A percentile compares a stretch with the other conserved stretches of the same genome.
Conservation (phyloP, 2,113 vertebrate species). For the Urocynchramus pylzowi region DNA sequence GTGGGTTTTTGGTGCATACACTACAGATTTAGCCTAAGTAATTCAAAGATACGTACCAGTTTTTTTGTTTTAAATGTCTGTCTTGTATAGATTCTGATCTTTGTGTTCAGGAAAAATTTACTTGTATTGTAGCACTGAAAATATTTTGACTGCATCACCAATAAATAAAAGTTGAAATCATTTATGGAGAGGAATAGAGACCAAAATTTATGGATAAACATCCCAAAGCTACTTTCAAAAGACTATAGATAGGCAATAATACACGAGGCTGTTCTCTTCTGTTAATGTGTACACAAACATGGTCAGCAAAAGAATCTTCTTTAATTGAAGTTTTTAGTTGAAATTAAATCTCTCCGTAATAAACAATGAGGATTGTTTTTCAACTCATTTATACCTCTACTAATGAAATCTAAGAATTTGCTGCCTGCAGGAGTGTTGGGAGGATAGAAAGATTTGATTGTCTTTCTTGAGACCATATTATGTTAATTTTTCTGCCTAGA, state of each 20-base stretch:
- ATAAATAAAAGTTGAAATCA: background rate
- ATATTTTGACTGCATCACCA: background rate
- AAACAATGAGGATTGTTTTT: constrained; percentile 33
- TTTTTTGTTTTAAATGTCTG: background rate
- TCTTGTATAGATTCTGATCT: background rate
- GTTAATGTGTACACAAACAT: background rate
- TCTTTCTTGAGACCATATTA: constrained; percentile 58
- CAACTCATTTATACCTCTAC: constrained; percentile 34
- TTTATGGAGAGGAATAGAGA: background rate
- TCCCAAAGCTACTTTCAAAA: background rate
- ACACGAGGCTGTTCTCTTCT: background rate
- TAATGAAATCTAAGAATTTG: constrained; percentile 45
- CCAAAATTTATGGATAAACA: background rate
- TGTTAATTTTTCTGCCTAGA: constrained; percentile 70
- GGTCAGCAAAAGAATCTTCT: constrained; percentile 5
- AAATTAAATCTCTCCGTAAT: constrained; percentile 62
- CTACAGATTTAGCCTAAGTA: background rate
- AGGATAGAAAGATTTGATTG: constrained; percentile 55
- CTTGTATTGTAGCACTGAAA: background rate
- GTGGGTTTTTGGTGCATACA: background rate
- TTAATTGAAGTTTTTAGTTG: constrained; percentile 56
- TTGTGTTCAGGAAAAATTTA: background rate
- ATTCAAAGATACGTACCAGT: background rate
- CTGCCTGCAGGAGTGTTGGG: background rate
- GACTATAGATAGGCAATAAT: background rate